Evolutionary conservation across 2,113 vertebrate genomes (phyloP).

Genomic region (Choloepus hoffmanni): DNA sequence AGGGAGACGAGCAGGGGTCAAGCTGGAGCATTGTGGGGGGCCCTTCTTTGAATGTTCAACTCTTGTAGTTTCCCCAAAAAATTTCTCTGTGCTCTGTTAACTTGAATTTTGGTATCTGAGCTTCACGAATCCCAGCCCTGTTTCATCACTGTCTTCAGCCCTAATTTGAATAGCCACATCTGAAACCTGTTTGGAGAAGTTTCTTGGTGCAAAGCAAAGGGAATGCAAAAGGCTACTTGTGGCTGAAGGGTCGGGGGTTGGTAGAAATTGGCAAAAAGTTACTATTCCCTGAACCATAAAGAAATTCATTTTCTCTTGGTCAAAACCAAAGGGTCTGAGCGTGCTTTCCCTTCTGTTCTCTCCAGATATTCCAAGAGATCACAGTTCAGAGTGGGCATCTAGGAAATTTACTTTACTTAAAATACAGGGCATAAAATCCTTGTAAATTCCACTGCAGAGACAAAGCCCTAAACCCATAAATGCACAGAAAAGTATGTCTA

Average conservation of each 20-base stretch:
- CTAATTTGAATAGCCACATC: not conserved
- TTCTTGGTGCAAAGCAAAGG: not conserved
- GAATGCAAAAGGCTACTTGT: not conserved
- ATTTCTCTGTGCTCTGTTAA: not conserved
- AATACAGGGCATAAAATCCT: slow-evolving; percentile 43
- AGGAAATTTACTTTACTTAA: slow-evolving; percentile 54
- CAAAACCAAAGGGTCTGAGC: slow-evolving; percentile 2
- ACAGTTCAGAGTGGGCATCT: not conserved
- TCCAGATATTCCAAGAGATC: not conserved
- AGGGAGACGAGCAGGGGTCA: not conserved
- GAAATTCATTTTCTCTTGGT: slow-evolving; percentile 48
- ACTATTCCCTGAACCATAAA: not conserved
- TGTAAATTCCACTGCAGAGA: slow-evolving; percentile 70
- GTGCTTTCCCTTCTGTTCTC: slow-evolving; percentile 52
- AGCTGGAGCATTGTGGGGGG: no score
- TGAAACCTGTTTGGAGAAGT: not conserved
- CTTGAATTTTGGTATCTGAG: not conserved
- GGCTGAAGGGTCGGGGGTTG: not conserved
- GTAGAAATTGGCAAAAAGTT: not conserved
- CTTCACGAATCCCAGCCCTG: not conserved
- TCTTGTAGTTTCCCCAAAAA: not conserved
- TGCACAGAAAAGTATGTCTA: slow-evolving; percentile 69
- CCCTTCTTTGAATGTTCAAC: not conserved
- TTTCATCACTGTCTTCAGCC: not conserved
- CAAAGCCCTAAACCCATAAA: slow-evolving; percentile 65